These are phyloP conservation scores for Hydractinia echinata DNA, from an alignment of 30 jellyfish, hydroid and myxozoan genomes.

Conservation along the genomic window DNA sequence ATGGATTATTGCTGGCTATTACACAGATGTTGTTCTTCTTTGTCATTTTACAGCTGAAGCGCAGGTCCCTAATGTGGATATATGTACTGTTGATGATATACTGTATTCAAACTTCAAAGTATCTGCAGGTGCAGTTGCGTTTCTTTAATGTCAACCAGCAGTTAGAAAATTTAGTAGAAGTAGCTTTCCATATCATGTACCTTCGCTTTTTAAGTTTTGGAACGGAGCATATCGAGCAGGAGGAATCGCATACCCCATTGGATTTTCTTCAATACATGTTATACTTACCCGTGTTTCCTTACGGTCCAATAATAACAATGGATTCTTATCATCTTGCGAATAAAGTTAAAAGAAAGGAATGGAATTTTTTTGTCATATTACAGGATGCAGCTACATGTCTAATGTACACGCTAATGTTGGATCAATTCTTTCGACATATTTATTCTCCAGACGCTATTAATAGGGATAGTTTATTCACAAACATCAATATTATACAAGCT, in stretches of 20 bases:
- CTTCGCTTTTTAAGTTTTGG: conserved; percentile 16
- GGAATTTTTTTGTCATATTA: conserved; percentile 27
- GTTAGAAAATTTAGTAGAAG: background rate
- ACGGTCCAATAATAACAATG: conserved; percentile 77
- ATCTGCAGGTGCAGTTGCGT: background rate
- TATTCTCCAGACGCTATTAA: conserved; percentile 53
- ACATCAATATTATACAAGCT: conserved; percentile 47
- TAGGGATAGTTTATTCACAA: conserved; percentile 29
- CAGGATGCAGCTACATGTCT: conserved; percentile 50
- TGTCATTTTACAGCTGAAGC: background rate
- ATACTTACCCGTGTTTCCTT: conserved; percentile 63
- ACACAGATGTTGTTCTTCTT: background rate
- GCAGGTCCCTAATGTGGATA: background rate
- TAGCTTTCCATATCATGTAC: background rate
- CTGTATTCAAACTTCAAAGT: background rate
- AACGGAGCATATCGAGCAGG: background rate
- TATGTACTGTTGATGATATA: background rate
- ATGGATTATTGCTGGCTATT: background rate
- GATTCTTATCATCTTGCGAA: conserved; percentile 46
- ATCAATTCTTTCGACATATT: conserved; percentile 41
- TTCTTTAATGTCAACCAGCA: background rate
- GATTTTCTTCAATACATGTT: conserved; percentile 38
- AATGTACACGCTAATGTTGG: conserved; percentile 44
- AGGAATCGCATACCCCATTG: background rate
- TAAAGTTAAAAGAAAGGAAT: conserved; percentile 11